Conservation (phyloP, 2,888 invertebrate species). For the Orthosia gothica region DNA sequence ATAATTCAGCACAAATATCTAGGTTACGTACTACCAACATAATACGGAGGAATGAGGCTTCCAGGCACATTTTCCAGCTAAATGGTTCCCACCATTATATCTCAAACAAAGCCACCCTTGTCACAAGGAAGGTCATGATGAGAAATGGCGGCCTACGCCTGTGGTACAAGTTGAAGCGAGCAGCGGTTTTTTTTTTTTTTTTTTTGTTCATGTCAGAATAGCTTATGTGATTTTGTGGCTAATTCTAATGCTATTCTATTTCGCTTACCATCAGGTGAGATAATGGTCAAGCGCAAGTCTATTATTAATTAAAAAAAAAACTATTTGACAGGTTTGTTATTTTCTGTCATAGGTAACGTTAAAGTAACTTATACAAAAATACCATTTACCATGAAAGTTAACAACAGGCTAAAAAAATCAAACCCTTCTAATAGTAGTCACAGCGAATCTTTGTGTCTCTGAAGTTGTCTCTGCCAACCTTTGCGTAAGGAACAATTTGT, state of each 20-base stretch:
- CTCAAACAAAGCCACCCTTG: slow-evolving; percentile 86
- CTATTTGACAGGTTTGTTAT: neutral
- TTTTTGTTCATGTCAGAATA: neutral
- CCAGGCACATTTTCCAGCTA: slow-evolving; percentile 82
- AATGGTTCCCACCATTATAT: slow-evolving; percentile 85
- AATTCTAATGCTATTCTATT: too few relatives aligned
- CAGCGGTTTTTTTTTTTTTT: slow-evolving; percentile 22
- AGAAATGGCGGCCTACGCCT: slow-evolving; percentile 79
- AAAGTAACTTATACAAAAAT: neutral
- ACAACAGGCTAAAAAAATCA: neutral
- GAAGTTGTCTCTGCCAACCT: too few relatives aligned
- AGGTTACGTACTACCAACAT: slow-evolving; percentile 62
- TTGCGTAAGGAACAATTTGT: too few relatives aligned
- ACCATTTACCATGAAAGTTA: neutral
- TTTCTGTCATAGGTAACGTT: neutral
- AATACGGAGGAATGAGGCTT: slow-evolving; percentile 72
- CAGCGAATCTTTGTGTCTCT: too few relatives aligned
- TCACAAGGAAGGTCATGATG: slow-evolving; percentile 85
- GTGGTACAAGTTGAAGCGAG: slow-evolving; percentile 60
- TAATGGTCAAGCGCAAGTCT: too few relatives aligned
- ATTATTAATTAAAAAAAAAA: too few relatives aligned
- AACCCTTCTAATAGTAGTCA: too few relatives aligned
- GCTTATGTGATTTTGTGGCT: neutral
- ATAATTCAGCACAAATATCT: slow-evolving; percentile 63
- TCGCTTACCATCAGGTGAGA: too few relatives aligned